Evolutionary conservation across 2,888 invertebrate species (phyloP).

Genomic region (Heteromyza rotundicornis): DNA sequence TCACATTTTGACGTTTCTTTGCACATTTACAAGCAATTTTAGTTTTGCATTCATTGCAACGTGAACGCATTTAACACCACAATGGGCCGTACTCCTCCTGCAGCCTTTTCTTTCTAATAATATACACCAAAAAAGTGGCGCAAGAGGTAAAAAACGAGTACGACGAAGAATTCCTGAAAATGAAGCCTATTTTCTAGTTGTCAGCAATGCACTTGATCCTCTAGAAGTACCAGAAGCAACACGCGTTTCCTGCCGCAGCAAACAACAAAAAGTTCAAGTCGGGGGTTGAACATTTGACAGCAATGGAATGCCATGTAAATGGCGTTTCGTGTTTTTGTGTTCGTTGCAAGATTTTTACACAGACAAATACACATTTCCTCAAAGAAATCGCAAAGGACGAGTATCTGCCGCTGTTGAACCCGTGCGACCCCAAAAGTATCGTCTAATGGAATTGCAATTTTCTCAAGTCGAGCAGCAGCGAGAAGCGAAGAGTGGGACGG

Average conservation of each 20-base stretch:
- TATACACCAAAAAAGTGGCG: too few relatives aligned
- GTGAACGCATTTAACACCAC: background rate
- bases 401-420: slow-evolving; percentile 4
- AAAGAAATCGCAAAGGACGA: slow-evolving; percentile 1
- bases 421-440: background rate
- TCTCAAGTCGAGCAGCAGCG: slow-evolving; percentile 5
- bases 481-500: slow-evolving; percentile 33
- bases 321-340: slow-evolving; percentile 1
- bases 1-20: slow-evolving; percentile 3
- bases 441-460: slow-evolving; percentile 6
- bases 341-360: too few relatives aligned
- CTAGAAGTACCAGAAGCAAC: too few relatives aligned
- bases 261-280: too few relatives aligned
- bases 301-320: slow-evolving; percentile 13
- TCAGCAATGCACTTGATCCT: background rate
- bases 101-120: too few relatives aligned
- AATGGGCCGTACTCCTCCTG: too few relatives aligned
- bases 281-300: slow-evolving; percentile 2
- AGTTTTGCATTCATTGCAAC: background rate
- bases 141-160: too few relatives aligned
- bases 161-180: too few relatives aligned
- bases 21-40: background rate
- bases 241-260: too few relatives aligned
- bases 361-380: background rate
- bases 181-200: slow-evolving; percentile 6